Evolutionary conservation across 2,888 invertebrate genomes (phyloP).

Genomic region (Cephus rjabovi): DNA sequence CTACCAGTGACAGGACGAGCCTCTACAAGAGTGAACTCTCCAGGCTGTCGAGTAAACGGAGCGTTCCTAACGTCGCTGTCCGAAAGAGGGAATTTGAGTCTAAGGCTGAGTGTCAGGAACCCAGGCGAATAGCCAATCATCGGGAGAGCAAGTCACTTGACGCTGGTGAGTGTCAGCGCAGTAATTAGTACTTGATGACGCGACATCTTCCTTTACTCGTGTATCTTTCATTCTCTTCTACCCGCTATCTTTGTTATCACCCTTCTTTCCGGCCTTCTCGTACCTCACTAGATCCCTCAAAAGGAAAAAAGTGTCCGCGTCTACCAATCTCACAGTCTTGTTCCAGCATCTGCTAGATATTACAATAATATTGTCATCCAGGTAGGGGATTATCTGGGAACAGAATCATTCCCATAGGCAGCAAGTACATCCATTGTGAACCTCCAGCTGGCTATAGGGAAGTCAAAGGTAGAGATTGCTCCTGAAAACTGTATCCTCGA

Average conservation of each 20-base stretch:
- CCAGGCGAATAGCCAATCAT: constrained; percentile 61
- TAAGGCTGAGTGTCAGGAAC: constrained; percentile 66
- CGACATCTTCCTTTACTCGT: constrained; percentile 5
- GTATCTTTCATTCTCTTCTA: neutral
- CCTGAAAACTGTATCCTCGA: neutral
- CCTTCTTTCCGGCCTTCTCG: neutral
- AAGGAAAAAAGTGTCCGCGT: too few species aligned
- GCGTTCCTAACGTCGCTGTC: constrained; percentile 81
- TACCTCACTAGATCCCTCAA: too few species aligned
- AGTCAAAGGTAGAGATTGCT: constrained; percentile 50
- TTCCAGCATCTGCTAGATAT: neutral
- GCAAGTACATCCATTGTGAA: constrained; percentile 83
- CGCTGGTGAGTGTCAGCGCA: constrained; percentile 64
- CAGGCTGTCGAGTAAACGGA: constrained; percentile 74
- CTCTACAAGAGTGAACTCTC: constrained; percentile 77
- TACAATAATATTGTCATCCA: constrained; percentile 61
- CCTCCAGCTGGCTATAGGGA: constrained; percentile 74
- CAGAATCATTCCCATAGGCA: constrained; percentile 81
- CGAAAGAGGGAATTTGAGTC: constrained; percentile 80
- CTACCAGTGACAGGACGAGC: constrained; percentile 73
- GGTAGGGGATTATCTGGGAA: constrained; percentile 79
- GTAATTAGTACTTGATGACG: neutral
- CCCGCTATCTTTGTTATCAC: neutral
- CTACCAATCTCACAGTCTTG: too few species aligned
- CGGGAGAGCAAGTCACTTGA: constrained; percentile 71